Conservation (phyloP, 2,113 vertebrate genomes). For the Oxygymnocypris stewartii region DNA sequence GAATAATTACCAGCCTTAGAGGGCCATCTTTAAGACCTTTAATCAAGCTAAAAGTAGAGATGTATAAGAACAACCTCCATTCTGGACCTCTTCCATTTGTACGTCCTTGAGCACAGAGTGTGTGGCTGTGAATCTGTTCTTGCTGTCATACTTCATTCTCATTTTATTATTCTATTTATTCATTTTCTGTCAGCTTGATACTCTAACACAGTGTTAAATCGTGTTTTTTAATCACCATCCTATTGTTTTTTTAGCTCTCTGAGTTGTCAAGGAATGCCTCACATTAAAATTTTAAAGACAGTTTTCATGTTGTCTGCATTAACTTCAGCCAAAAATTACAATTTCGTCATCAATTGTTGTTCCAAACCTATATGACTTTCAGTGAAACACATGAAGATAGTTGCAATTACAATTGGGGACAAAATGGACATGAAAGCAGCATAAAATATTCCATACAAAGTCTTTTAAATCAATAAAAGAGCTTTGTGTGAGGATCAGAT, state of each 20-base stretch:
- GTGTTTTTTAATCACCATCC: background rate
- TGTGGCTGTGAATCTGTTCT: background rate
- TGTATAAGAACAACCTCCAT: background rate
- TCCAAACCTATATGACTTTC: background rate
- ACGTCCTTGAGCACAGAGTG: background rate
- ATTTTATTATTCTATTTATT: background rate
- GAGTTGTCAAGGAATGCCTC: background rate
- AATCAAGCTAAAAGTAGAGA: constrained; percentile 37
- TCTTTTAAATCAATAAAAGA: background rate
- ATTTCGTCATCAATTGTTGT: background rate
- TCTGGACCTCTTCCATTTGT: background rate
- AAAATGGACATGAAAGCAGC: background rate
- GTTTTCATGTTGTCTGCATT: background rate
- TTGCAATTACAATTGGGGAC: background rate
- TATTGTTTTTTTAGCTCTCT: background rate
- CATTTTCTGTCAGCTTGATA: background rate
- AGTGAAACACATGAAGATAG: background rate
- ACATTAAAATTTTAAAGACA: background rate
- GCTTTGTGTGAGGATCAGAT: background rate
- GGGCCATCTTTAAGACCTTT: constrained; percentile 35
- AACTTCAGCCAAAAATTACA: background rate
- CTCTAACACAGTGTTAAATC: background rate
- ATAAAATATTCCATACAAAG: background rate
- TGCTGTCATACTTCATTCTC: background rate
- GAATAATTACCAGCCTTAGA: constrained; percentile 27